These are phyloP conservation scores for Lepetodrilus schrolli DNA, from an alignment of 2,888 invertebrate species.

Conservation along the genomic window DNA sequence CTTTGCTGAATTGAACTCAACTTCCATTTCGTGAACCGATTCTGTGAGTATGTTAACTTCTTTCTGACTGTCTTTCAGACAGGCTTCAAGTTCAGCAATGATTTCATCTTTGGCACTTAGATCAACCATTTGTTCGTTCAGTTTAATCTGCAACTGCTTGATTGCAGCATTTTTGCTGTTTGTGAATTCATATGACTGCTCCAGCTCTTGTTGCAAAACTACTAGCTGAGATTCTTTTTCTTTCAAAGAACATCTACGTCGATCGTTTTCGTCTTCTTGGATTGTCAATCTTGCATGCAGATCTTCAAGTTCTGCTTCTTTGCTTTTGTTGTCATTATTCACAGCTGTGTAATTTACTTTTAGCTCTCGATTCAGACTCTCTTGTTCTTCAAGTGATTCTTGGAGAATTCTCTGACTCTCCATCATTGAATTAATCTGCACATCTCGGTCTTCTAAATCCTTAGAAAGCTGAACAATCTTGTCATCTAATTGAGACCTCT, in stretches of 20 bases:
- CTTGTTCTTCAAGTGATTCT: neutral
- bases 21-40: neutral
- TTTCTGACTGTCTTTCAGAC: neutral
- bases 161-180: neutral
- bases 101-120: neutral
- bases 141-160: neutral
- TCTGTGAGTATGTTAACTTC: neutral
- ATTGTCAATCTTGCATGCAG: neutral
- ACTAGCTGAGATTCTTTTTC: neutral
- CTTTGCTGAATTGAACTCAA: neutral
- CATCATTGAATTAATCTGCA: neutral
- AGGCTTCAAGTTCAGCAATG: neutral
- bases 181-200: neutral
- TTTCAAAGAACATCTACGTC: neutral
- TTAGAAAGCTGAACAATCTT: no score
- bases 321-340: neutral
- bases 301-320: neutral
- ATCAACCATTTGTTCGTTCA: neutral
- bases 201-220: neutral
- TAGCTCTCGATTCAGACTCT: neutral
- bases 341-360: neutral
- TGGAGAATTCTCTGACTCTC: slow-evolving; percentile 6
- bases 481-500: neutral
- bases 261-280: neutral
- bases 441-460: neutral